These are phyloP conservation scores for Aurelia coerulea DNA, from an alignment of 30 jellyfish, hydroid and myxozoan species.

Conservation along the genomic window DNA sequence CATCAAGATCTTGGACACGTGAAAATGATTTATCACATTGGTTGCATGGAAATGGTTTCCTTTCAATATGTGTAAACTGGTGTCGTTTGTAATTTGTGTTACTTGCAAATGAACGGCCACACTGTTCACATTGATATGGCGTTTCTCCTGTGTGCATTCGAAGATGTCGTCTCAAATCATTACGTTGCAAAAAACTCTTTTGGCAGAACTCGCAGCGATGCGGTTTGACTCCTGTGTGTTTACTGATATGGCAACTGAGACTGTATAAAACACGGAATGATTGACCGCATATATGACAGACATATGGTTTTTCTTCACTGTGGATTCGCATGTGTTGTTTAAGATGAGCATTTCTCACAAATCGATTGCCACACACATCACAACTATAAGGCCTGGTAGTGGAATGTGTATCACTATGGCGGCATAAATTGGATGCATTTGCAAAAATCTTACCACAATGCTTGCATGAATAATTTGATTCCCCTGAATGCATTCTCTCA, in stretches of 20 bases:
- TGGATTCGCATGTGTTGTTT: conserved; percentile 64
- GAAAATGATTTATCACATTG: conserved; percentile 47
- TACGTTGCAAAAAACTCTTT: conserved; percentile 65
- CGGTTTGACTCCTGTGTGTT: conserved; percentile 61
- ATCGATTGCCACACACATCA: conserved; percentile 38
- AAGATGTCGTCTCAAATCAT: conserved; percentile 54
- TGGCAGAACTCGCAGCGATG: conserved; percentile 50
- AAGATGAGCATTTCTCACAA: conserved; percentile 62
- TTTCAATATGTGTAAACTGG: conserved; percentile 51
- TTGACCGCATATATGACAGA: conserved; percentile 65
- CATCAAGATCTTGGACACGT: conserved; percentile 48
- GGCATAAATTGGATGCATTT: conserved; percentile 58
- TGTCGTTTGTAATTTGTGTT: conserved; percentile 58
- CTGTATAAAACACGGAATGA: conserved; percentile 66
- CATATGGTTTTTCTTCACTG: conserved; percentile 66
- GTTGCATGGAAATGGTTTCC: conserved; percentile 50
- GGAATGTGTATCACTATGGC: conserved; percentile 50
- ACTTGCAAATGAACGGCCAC: conserved; percentile 63
- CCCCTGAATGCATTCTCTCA: conserved; percentile 51
- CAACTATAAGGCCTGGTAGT: conserved; percentile 40
- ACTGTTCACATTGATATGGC: conserved; percentile 45
- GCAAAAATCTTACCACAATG: conserved; percentile 64
- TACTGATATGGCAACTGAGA: conserved; percentile 44
- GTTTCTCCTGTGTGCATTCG: conserved; percentile 66
- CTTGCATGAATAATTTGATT: conserved; percentile 56